Conservation (phyloP, 30 jellyfish, hydroid and myxozoan species). For the Clytia hemisphaerica region DNA sequence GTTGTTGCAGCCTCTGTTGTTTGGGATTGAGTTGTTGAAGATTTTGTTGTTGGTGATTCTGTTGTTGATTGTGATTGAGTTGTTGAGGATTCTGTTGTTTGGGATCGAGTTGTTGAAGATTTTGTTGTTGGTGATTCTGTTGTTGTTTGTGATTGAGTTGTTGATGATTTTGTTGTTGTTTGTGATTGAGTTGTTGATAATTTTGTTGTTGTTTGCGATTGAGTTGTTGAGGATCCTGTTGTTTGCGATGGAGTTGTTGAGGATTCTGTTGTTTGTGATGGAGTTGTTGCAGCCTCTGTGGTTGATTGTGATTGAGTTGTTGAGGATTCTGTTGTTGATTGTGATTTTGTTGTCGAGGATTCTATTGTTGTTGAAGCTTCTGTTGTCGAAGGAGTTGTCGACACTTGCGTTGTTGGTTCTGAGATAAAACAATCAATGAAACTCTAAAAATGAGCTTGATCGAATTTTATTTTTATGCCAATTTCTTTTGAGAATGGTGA, state of each 20-base stretch:
- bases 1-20: too few relatives aligned
- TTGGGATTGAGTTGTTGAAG: too few relatives aligned
- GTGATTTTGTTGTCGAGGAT: constrained; percentile 11
- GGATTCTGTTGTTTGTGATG: neutral
- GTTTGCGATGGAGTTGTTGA: neutral
- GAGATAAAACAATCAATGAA: too few relatives aligned
- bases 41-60: too few relatives aligned
- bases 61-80: too few relatives aligned
- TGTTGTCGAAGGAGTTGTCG: constrained; percentile 15
- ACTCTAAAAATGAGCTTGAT: too few relatives aligned
- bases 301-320: neutral
- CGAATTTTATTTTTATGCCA: too few relatives aligned
- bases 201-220: neutral
- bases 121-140: neutral
- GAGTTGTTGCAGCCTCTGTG: neutral
- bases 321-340: neutral
- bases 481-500: too few relatives aligned
- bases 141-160: neutral
- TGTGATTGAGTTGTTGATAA: too few relatives aligned
- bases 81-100: too few relatives aligned
- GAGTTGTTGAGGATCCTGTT: neutral
- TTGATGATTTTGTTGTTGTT: neutral
- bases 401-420: neutral
- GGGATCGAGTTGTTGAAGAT: neutral
- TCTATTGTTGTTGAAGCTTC: neutral